phyloP scores from a whole-genome alignment of 2,888 invertebrate genomes.

The Steromphala cineraria region DNA sequence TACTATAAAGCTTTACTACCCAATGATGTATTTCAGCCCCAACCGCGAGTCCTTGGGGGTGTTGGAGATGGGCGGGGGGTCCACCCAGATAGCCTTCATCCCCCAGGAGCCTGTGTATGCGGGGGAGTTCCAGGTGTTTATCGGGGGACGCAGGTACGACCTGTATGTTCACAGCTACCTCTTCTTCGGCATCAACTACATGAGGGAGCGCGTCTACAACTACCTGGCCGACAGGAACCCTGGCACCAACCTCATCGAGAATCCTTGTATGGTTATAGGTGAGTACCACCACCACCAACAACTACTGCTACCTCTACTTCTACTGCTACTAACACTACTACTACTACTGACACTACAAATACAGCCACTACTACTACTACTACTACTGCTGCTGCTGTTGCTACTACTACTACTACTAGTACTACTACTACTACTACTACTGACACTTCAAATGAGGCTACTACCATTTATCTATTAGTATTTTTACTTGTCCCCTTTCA shows the following conservation, averaged over 20 bases:
- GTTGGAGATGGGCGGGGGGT: constrained; percentile 79
- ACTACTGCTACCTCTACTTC: too few species aligned
- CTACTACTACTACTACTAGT: too few species aligned
- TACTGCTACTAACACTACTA: too few species aligned
- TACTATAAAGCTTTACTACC: too few species aligned
- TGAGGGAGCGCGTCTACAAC: constrained; percentile 51
- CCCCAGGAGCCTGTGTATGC: constrained; percentile 66
- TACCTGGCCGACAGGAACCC: constrained; percentile 30
- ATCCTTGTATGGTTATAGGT: constrained; percentile 14
- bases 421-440: too few species aligned
- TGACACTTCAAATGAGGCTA: too few species aligned
- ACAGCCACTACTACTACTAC: too few species aligned
- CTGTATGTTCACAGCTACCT: constrained; percentile 73
- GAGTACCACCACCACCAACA: background rate
- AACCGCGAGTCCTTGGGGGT: constrained; percentile 74
- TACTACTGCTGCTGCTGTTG: too few species aligned
- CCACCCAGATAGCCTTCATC: constrained; percentile 77
- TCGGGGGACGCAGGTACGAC: constrained; percentile 64
- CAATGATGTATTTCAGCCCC: too few species aligned
- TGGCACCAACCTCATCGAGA: background rate
- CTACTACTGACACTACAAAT: too few species aligned
- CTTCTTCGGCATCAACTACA: constrained; percentile 66
- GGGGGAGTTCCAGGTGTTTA: constrained; percentile 68
- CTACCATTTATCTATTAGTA: too few species aligned
- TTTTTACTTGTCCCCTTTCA: too few species aligned